phyloP scores from a whole-genome alignment of 2,888 invertebrate genomes.

The Onchidella celtica region DNA sequence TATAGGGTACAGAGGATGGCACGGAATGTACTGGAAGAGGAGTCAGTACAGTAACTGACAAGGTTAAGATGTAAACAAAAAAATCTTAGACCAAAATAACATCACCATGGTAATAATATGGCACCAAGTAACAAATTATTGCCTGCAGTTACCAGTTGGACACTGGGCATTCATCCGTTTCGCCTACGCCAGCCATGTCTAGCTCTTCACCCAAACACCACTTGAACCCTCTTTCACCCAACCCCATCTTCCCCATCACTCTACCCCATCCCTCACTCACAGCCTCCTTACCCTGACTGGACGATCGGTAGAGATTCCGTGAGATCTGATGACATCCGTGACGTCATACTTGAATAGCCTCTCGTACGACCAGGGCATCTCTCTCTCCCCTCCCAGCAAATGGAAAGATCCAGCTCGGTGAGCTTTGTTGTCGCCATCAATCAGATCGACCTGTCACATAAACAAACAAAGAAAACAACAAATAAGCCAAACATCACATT shows the following conservation, averaged over 20 bases:
- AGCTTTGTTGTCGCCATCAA: background rate
- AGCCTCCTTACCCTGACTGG: slow-evolving; percentile 42
- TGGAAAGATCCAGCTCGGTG: slow-evolving; percentile 50
- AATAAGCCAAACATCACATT: background rate
- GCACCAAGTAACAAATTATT: no score
- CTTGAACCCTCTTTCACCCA: background rate
- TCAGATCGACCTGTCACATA: slow-evolving; percentile 2
- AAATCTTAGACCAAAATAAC: no score
- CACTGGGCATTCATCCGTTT: no score
- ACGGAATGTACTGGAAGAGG: no score
- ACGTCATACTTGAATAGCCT: slow-evolving; percentile 55
- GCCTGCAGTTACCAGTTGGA: no score
- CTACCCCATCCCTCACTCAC: background rate
- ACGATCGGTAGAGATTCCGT: slow-evolving; percentile 33
- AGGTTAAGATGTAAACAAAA: no score
- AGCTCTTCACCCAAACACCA: background rate
- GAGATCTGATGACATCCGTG: slow-evolving; percentile 45
- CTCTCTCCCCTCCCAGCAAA: slow-evolving; percentile 55
- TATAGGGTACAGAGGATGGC: no score
- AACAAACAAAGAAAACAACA: background rate
- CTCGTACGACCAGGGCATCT: slow-evolving; percentile 61
- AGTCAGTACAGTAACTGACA: no score
- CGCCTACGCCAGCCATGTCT: no score
- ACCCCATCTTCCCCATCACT: background rate
- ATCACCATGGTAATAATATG: no score